phyloP scores from a whole-genome alignment of 2,888 invertebrate species.

The Spisula solida region DNA sequence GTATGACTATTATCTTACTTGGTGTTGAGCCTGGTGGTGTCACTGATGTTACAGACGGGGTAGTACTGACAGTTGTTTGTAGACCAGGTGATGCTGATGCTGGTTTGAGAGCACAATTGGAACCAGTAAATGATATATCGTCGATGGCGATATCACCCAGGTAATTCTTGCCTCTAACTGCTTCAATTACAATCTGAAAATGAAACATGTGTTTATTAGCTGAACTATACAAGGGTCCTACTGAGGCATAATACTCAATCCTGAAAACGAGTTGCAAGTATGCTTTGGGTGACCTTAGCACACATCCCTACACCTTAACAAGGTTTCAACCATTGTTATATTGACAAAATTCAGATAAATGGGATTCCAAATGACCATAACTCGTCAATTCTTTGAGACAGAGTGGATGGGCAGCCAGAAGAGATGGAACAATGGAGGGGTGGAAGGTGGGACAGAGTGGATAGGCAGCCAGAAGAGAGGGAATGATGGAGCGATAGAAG shows the following conservation, averaged over 20 bases:
- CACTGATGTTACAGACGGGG: conserved; percentile 63
- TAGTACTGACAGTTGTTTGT: conserved; percentile 68
- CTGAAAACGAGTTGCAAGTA: too few species aligned
- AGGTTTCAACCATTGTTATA: too few species aligned
- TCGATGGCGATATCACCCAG: conserved; percentile 82
- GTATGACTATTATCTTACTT: conserved; percentile 49
- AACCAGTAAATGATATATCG: conserved; percentile 77
- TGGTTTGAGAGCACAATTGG: conserved; percentile 76
- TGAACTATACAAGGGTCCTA: too few species aligned
- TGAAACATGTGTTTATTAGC: background rate
- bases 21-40: conserved; percentile 71
- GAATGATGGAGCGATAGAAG: too few species aligned
- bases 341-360: too few species aligned
- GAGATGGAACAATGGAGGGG: background rate
- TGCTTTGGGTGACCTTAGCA: too few species aligned
- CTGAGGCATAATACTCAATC: too few species aligned
- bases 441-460: background rate
- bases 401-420: background rate
- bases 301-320: too few species aligned
- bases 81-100: conserved; percentile 69
- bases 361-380: too few species aligned
- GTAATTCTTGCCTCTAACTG: conserved; percentile 78
- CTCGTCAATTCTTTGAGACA: too few species aligned
- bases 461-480: too few species aligned
- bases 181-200: conserved; percentile 79